Evolutionary conservation across 2,113 vertebrate species (phyloP).

Genomic region (Protobothrops flavoviridis): DNA sequence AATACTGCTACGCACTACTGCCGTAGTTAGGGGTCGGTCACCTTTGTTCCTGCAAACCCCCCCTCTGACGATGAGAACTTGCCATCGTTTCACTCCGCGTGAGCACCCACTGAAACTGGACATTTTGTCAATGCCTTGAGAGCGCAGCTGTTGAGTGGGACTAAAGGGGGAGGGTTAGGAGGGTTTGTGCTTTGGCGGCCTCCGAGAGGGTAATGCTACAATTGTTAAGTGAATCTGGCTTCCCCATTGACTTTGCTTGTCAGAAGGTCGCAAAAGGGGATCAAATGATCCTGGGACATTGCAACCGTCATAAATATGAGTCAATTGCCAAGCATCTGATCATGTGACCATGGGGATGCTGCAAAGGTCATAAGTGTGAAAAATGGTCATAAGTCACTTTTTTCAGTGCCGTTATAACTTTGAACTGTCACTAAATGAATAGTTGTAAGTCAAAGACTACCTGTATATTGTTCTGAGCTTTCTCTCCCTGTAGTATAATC

Average conservation of each 20-base stretch:
- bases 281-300: neutral
- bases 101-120: too few species aligned
- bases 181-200: too few species aligned
- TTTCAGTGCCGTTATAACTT: neutral
- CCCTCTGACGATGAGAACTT: too few species aligned
- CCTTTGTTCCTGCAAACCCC: too few species aligned
- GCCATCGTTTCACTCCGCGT: too few species aligned
- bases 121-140: too few species aligned
- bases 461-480: neutral
- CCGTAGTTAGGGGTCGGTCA: too few species aligned
- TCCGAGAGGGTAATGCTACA: too few species aligned
- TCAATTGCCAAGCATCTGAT: neutral
- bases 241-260: neutral
- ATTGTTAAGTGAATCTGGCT: neutral
- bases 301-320: neutral
- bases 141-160: too few species aligned
- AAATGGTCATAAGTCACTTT: neutral
- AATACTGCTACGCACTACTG: too few species aligned
- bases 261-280: neutral
- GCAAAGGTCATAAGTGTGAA: neutral
- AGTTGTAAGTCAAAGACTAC: neutral
- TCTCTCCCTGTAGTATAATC: neutral
- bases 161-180: too few species aligned
- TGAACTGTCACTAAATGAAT: neutral
- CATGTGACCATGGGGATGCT: neutral